A percentile compares a stretch with the other conserved stretches of the same genome.
These are phyloP conservation scores for Drosophila mulleri DNA, from an alignment of 2,888 invertebrate species.

Conservation along the genomic window DNA sequence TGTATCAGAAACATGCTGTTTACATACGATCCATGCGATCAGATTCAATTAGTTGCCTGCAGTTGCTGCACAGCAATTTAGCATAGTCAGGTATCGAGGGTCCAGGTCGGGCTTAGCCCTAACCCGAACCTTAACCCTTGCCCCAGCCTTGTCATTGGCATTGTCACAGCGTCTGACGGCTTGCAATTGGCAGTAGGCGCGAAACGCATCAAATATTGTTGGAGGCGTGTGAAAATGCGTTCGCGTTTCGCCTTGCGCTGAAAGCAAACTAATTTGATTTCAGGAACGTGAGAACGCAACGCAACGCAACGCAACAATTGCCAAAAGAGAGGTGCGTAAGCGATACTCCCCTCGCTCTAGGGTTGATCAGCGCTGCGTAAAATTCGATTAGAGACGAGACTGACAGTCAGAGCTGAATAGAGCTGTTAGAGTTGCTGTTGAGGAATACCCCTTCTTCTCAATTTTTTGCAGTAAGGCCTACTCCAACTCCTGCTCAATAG, in stretches of 20 bases:
- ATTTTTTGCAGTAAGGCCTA: no score
- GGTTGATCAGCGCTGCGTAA: conserved; percentile 56
- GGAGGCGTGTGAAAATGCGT: conserved; percentile 64
- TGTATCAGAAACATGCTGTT: conserved; percentile 9
- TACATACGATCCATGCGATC: conserved; percentile 2
- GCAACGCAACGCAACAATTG: conserved; percentile 34
- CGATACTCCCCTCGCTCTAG: conserved; percentile 22
- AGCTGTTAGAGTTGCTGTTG: conserved; percentile 23
- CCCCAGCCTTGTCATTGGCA: conserved; percentile 53
- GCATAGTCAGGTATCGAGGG: conserved; percentile 30
- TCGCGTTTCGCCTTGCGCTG: conserved; percentile 25
- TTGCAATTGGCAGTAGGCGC: conserved; percentile 60
- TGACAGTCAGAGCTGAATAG: conserved; percentile 41
- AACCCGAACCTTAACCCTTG: conserved; percentile 48
- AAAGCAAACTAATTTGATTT: conserved; percentile 56
- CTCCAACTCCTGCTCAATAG: conserved; percentile 9
- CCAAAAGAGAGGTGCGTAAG: conserved; percentile 45
- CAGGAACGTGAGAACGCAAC: conserved; percentile 56
- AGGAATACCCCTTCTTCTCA: background rate
- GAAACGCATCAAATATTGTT: conserved; percentile 43
- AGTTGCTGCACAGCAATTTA: conserved; percentile 32
- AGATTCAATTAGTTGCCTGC: background rate
- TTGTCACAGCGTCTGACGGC: conserved; percentile 57
- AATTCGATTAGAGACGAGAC: conserved; percentile 46
- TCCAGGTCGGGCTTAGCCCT: conserved; percentile 15